Evolutionary conservation across 2,797 vertebrate species (phyloP).

Genomic region (Anisognathus igniventris): DNA sequence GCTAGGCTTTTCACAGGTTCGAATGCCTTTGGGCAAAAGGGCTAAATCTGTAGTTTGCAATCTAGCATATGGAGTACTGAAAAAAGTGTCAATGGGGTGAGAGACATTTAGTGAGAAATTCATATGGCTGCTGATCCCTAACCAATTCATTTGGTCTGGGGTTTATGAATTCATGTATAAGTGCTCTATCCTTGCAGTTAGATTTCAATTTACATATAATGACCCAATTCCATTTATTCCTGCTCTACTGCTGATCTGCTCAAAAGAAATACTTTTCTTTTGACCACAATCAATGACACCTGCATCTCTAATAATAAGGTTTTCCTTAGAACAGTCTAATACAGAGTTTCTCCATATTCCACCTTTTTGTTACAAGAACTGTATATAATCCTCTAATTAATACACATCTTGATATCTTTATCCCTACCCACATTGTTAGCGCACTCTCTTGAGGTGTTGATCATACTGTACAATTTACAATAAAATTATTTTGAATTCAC

Average conservation of each 20-base stretch:
- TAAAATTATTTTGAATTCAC: constrained; percentile 4
- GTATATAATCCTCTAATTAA: constrained; percentile 29
- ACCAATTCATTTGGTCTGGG: constrained; percentile 65
- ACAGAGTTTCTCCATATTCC: background rate
- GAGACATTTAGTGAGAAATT: constrained; percentile 77
- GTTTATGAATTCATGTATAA: constrained; percentile 68
- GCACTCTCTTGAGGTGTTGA: constrained; percentile 19
- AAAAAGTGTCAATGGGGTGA: constrained; percentile 77
- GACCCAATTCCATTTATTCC: constrained; percentile 43
- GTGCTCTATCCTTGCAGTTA: background rate
- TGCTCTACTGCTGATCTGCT: background rate
- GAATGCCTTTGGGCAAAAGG: constrained; percentile 81
- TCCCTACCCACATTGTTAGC: constrained; percentile 27
- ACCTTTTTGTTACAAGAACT: background rate
- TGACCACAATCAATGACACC: background rate
- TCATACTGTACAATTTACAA: background rate
- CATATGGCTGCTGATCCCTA: constrained; percentile 65
- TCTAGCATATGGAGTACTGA: constrained; percentile 79
- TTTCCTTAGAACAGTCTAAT: background rate
- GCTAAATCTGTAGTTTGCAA: constrained; percentile 78
- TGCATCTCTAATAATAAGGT: background rate
- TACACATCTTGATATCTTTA: constrained; percentile 17
- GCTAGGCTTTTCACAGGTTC: constrained; percentile 89
- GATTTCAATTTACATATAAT: constrained; percentile 26
- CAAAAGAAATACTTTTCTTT: constrained; percentile 30